Evolutionary conservation across 2,797 vertebrate genomes (phyloP), one percentile per base, ranked within the genome.

Genomic region (Crenichthys baileyi): DNA sequence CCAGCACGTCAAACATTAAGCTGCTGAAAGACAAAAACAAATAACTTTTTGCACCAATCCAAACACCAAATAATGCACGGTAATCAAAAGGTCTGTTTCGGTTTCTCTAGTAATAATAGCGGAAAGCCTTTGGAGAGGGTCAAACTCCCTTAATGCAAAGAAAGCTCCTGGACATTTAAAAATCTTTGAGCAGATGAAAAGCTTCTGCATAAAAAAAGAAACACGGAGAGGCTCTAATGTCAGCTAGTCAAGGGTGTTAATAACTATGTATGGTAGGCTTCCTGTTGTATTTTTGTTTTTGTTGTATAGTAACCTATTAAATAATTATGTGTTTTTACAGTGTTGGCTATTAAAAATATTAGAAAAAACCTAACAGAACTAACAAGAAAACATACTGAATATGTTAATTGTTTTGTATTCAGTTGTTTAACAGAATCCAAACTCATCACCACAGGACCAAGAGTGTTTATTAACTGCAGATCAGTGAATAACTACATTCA

Each of bases 401-500:
- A 6, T 50, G 26, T 31, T 12, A 31, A 31, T 0, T 48, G 61
- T 48, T 51, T 50, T 18, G 29, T 63, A 22, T 75, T 63, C 46
- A 48, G 12, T 13, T n/a, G 26, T 73, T 60, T 48, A 12, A 53
- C 58, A 31, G n/a, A 2, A 20, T 71, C 60, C 16, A 22, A 11
- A 63, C 8, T 63, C 26, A 67, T 61, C 58, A 60, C 55, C 9
- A 79, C 58, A 44, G 29, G 29, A 51, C 22, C 73, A 29, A 51
- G 46, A 41, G 36, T 20, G 1, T 71, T 46, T 72, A 9, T 73
- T 68, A 68, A 41, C 65, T 44, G 65, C 65, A n/a, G 70, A 12
- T 12, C 20, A 20, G 29, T 53, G 61, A 74, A 67, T 74, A 81
- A 60, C 26, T 29, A 48, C 48, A 73, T 41, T 22, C 12, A 68